Evolutionary conservation across 2,797 vertebrate species (phyloP), one percentile per base, ranked within the genome.

Genomic region (Podarcis lilfordi): DNA sequence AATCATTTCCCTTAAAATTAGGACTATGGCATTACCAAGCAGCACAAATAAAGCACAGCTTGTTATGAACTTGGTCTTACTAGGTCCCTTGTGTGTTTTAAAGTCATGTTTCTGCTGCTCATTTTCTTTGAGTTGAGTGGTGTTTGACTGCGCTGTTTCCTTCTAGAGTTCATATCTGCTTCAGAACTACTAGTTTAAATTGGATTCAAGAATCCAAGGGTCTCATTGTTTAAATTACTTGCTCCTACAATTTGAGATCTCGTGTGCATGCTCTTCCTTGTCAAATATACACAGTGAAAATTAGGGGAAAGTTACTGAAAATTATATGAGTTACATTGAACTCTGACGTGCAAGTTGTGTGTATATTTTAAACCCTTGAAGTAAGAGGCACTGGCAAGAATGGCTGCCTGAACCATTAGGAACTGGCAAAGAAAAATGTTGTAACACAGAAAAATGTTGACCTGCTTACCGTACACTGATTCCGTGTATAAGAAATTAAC

Each of bases 331-430:
- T n/a, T 69, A 29, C 19, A 69, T n/a, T 55, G 43, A 37, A 3
- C 9, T 23, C 23, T 5, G 35, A 74, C 59, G 35, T 89, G 78
- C n/a, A 72, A 91, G 85, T 84, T 88, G 45, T 69, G 91, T 13
- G 1, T 80, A 15, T n/a, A 88, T 35, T 85, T 84, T 2, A 29
- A 72, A 69, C 69, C 1, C 85, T 91, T 75, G 1, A 40, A 84
- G 4, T 59, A 76, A 91, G 45, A 87, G 59, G 23, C 15, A 81
- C 23, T 88, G 1, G 77, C 74, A 92, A 84, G 32, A 81, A 55
- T 89, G n/a, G n/a, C 59, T 5, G 25, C 1, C 32, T 32, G 19
- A 50, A 81, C 61, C 92, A 84, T 74, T 82, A 50, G 32, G 91
- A 88, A 74, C 80, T 29, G 5, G 29, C 59, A 76, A 78, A 59